Evolutionary conservation across 2,113 vertebrate genomes (phyloP).

Genomic region (Carettochelys insculpta): DNA sequence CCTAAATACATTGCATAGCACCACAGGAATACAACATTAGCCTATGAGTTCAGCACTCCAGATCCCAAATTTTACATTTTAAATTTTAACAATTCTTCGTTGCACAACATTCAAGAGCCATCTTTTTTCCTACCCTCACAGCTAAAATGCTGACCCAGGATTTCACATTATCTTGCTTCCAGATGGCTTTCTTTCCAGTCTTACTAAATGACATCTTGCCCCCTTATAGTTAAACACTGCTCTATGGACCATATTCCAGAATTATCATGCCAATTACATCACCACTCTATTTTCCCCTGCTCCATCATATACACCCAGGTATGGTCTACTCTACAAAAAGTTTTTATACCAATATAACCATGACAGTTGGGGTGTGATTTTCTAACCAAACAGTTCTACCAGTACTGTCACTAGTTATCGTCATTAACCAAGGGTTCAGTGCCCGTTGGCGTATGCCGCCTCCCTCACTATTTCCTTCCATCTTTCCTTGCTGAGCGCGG

Average conservation of each 20-base stretch:
- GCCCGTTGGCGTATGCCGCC: too few species aligned
- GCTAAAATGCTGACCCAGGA: not conserved
- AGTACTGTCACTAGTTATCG: not conserved
- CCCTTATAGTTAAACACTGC: not conserved
- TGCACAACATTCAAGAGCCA: not conserved
- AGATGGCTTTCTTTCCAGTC: not conserved
- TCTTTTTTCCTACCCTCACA: not conserved
- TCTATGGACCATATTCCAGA: not conserved
- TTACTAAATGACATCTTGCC: accelerated
- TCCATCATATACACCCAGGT: not conserved
- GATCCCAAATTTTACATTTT: too few species aligned
- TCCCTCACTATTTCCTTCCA: too few species aligned
- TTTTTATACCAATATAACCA: not conserved
- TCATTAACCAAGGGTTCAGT: too few species aligned
- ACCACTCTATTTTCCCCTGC: not conserved
- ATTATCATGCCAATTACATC: not conserved
- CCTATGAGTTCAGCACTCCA: not conserved
- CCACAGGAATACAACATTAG: not conserved
- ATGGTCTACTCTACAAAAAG: not conserved
- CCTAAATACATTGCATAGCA: too few species aligned
- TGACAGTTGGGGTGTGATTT: not conserved
- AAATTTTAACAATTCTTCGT: not conserved
- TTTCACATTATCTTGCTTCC: not conserved
- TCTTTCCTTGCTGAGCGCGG: too few species aligned
- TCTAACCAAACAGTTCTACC: too few species aligned